Conservation (phyloP, 2,797 vertebrate genomes). For the Myiotriccus ornatus region DNA sequence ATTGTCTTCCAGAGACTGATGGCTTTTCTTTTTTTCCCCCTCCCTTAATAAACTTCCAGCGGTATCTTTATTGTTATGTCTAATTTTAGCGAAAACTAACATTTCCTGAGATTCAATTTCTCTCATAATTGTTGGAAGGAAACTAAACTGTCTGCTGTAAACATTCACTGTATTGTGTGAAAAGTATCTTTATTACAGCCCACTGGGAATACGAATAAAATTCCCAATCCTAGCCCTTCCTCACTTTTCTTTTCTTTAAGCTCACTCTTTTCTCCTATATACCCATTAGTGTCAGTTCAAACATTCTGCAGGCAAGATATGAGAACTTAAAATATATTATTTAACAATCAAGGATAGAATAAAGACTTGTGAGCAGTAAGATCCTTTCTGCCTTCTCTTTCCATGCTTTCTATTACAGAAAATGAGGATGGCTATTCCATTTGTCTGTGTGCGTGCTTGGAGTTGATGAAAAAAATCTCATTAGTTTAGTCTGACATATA, state of each 20-base stretch:
- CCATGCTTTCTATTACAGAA: constrained; percentile 60
- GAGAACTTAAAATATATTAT: constrained; percentile 63
- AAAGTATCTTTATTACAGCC: constrained; percentile 75
- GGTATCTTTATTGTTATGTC: constrained; percentile 88
- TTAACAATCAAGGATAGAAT: constrained; percentile 64
- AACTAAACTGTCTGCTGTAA: constrained; percentile 93
- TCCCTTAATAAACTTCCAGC: constrained; percentile 76
- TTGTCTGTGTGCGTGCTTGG: constrained; percentile 46
- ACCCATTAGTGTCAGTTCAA: constrained; percentile 55
- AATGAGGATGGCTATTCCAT: constrained; percentile 55
- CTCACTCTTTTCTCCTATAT: constrained; percentile 19
- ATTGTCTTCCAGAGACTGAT: constrained; percentile 81
- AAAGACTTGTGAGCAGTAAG: constrained; percentile 43
- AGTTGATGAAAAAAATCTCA: constrained; percentile 64
- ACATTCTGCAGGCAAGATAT: constrained; percentile 29
- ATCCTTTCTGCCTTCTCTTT: constrained; percentile 35
- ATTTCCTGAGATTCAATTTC: constrained; percentile 99
- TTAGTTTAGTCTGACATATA: constrained; percentile 71
- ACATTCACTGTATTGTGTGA: constrained; percentile 87
- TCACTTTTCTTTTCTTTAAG: not conserved
- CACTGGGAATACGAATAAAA: constrained; percentile 59
- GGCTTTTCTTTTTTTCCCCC: not conserved
- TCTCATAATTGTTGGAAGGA: constrained; percentile 99
- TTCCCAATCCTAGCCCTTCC: constrained; percentile 38
- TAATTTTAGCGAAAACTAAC: constrained; percentile 91